Evolutionary conservation across 2,113 vertebrate genomes (phyloP).

Genomic region (Callaeas wilsoni): DNA sequence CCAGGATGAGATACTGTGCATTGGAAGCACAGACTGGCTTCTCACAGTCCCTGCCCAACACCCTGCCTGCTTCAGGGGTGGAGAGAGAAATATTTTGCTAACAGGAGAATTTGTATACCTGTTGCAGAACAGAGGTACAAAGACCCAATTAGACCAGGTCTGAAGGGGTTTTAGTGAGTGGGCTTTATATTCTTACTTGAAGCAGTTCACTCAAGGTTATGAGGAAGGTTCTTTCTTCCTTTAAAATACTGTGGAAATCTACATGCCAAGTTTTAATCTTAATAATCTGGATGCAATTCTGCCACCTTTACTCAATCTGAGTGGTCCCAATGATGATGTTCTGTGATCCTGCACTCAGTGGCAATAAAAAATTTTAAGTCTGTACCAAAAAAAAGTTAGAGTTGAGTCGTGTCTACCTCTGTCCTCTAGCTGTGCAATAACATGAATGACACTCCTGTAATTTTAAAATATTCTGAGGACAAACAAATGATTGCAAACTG

Average conservation of each 20-base stretch:
- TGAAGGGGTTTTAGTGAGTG: background rate
- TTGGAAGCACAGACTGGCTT: background rate
- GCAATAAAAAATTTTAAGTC: background rate
- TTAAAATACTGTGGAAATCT: background rate
- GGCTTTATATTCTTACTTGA: background rate
- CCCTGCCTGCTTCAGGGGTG: background rate
- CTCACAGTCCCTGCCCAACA: background rate
- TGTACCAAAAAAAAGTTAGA: background rate
- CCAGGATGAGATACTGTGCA: background rate
- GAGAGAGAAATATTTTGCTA: background rate
- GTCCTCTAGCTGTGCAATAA: background rate
- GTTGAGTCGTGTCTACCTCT: background rate
- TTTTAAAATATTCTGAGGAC: background rate
- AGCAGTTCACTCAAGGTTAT: background rate
- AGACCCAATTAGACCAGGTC: background rate
- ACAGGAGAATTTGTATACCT: background rate
- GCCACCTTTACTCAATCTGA: background rate
- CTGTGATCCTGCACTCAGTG: background rate
- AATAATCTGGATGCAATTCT: background rate
- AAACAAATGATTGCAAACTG: background rate
- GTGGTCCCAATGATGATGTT: background rate
- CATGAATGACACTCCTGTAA: background rate
- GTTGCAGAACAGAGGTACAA: background rate
- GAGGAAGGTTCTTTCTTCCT: background rate
- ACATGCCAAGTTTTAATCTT: background rate